Evolutionary conservation across 1,140 invertebrate genomes (phyloP).

Genomic region (Whitmania pigra): DNA sequence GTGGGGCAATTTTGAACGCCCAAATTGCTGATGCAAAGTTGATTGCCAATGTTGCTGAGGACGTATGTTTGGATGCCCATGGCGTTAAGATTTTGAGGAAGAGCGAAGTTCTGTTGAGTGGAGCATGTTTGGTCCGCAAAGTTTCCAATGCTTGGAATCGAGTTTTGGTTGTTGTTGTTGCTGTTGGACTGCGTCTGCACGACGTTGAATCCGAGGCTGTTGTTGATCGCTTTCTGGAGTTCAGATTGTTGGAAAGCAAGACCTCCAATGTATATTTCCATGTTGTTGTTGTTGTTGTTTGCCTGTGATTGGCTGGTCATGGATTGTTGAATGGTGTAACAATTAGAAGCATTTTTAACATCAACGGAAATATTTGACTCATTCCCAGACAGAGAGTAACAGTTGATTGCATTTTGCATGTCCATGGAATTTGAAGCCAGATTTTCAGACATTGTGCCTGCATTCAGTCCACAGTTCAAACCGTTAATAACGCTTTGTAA

Average conservation of each 20-base stretch:
- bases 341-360: no score
- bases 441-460: not conserved
- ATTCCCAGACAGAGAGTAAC: not conserved
- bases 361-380: no score
- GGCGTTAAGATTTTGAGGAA: no score
- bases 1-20: no score
- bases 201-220: not conserved
- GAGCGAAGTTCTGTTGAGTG: no score
- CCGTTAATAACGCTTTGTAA: not conserved
- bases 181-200: not conserved
- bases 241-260: constrained; percentile 1
- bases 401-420: not conserved
- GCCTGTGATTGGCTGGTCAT: not conserved
- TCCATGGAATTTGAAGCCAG: not conserved
- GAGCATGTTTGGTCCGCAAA: no score
- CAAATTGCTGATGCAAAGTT: no score
- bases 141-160: no score
- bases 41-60: no score
- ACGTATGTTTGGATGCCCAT: no score
- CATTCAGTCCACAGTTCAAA: not conserved
- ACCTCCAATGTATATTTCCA: not conserved
- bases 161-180: constrained; percentile 7
- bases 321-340: not conserved
- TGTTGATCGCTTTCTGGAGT: constrained; percentile 8
- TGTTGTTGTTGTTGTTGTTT: constrained; percentile 8